Evolutionary conservation across 2,888 invertebrate genomes (phyloP).

Genomic region (Hedychridium roseum): DNA sequence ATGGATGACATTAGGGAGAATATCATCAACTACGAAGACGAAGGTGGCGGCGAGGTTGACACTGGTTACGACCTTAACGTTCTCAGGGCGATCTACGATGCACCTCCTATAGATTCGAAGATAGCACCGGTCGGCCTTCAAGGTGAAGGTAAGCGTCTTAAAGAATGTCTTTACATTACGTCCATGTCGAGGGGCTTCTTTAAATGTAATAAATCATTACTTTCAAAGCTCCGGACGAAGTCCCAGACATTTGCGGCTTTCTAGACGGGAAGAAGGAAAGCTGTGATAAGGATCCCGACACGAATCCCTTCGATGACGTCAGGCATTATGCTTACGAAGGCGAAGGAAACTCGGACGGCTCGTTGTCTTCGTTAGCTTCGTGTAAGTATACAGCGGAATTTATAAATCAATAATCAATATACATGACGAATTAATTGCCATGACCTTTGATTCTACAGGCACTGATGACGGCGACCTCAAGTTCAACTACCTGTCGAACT

Average conservation of each 20-base stretch:
- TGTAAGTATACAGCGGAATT: slow-evolving; percentile 69
- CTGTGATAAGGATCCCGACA: slow-evolving; percentile 91
- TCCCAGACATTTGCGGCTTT: slow-evolving; percentile 88
- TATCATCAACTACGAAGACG: slow-evolving; percentile 97
- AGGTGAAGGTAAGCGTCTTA: slow-evolving; percentile 63
- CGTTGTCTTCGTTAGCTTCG: slow-evolving; percentile 90
- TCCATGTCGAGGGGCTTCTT: not conserved
- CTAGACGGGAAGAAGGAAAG: slow-evolving; percentile 88
- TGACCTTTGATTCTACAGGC: slow-evolving; percentile 66
- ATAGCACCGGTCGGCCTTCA: slow-evolving; percentile 61
- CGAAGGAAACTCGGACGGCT: slow-evolving; percentile 90
- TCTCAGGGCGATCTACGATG: slow-evolving; percentile 73
- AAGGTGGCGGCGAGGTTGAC: slow-evolving; percentile 98
- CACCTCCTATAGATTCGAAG: slow-evolving; percentile 67
- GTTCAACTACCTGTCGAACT: slow-evolving; percentile 93
- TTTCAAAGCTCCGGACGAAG: slow-evolving; percentile 68
- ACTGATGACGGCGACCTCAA: slow-evolving; percentile 92
- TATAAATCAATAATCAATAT: too few relatives aligned
- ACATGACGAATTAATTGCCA: not conserved
- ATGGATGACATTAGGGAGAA: slow-evolving; percentile 97
- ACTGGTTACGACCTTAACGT: slow-evolving; percentile 90
- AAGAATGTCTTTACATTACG: not conserved
- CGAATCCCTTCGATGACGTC: slow-evolving; percentile 94
- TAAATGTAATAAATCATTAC: slow-evolving; percentile 1
- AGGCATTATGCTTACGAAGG: slow-evolving; percentile 98